Evolutionary conservation across 2,888 invertebrate genomes (phyloP), one percentile per base, ranked within the genome.

Genomic region (Schizaphis graminum): DNA sequence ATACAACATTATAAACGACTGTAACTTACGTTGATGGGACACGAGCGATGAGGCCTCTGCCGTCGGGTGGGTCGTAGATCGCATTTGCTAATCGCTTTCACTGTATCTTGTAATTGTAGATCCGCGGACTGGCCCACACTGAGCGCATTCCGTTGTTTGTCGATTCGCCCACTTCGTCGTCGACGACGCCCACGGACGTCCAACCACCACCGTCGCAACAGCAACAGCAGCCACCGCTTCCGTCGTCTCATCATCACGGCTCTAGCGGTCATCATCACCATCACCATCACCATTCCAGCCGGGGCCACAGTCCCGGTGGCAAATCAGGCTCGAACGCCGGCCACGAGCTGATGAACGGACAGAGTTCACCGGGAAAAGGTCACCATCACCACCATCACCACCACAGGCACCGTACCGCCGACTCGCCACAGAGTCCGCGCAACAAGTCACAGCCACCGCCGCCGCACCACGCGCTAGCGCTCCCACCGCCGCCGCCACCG

Each of bases 61-160:
- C 35, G 2, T 5, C 7, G 77, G 77, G 35, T 77, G 35, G 47
- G 53, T 24, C 44, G 24, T 53, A 24, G 53, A 88, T 53, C 28
- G 44, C 89, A 16, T 49, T 24, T 24, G 24, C 44, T 90, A 67
- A 67, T 77, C 67, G 49, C 49, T 49, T 77, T 35, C 35, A 87
- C 49, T 21, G 5, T 7, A 3, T 35, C 35, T 85, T 41, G 44
- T 53, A 26, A 77, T 91, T 94, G 1, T 95, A 96, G 95, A 97
- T 98, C 95, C 97, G 98, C 47, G 98, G 98, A 10, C 96, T 98
- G 95, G 97, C 97, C 7, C 96, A 96, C 94, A 96, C 96, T 92
- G 97, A 97, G 94, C 95, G 96, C 93, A 95, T 95, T 35, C 95
- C 95, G 77, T 96, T 96, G 94, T 94, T 86, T 41, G 90, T 94